Conservation (phyloP, 1,140 invertebrate genomes). For the Homarus americanus region DNA sequence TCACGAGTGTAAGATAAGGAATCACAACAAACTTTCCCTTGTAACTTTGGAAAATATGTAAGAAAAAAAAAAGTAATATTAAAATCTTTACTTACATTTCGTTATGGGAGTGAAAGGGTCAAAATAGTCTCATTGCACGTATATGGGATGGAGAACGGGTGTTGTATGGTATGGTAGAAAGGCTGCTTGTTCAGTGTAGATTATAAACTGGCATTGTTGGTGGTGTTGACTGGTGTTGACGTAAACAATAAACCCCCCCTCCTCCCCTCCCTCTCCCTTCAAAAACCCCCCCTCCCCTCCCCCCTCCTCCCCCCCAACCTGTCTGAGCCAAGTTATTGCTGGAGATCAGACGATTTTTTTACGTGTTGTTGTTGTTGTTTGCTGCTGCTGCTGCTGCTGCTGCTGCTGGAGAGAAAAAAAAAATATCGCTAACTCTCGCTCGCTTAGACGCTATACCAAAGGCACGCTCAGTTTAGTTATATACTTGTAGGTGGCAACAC, state of each 20-base stretch:
- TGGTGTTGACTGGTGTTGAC: constrained; percentile 39
- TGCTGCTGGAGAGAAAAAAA: background rate
- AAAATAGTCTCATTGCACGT: background rate
- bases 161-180: constrained; percentile 28
- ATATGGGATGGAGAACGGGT: constrained; percentile 14
- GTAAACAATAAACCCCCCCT: too few relatives aligned
- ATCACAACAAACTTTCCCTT: background rate
- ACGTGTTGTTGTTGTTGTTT: constrained; percentile 11
- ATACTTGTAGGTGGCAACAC: background rate
- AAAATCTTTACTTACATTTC: background rate
- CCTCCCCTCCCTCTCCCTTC: too few relatives aligned
- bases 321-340: constrained; percentile 49
- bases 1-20: background rate
- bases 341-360: constrained; percentile 40
- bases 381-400: background rate
- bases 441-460: background rate
- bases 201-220: constrained; percentile 25
- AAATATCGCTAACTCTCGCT: too few relatives aligned
- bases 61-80: too few relatives aligned
- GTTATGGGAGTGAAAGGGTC: background rate
- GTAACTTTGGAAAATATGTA: background rate
- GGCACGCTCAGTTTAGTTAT: background rate
- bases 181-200: constrained; percentile 28
- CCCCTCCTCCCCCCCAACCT: too few relatives aligned
- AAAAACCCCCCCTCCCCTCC: too few relatives aligned